Base-by-base conservation (phyloP, 2,113 vertebrate genomes). In the Syrrhaptes paradoxus region DNA sequence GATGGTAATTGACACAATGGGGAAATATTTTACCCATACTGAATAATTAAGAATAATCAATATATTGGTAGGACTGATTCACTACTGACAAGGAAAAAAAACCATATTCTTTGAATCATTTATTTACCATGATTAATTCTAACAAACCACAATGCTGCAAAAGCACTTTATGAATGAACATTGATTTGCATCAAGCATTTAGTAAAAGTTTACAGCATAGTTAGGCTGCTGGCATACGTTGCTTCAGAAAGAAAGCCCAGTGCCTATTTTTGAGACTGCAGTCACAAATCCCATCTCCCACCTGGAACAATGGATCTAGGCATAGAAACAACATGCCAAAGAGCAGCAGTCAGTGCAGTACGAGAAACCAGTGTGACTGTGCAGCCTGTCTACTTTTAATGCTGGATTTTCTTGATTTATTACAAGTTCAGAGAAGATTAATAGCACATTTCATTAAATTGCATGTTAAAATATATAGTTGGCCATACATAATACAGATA, bases 21-120 rank as follows among this genome's bases (percentile, higher is more conserved):
- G 46, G 28, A 90, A 90, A 82, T 68, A 13, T 90, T 92, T 85
- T 61, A 78, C 11, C 29, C 58, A 68, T 72, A 65, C 38, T 84
- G 70, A 89, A 81, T 91, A 89, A 78, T 87, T 81, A 78, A 84
- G 76, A 78, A 81, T 93, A 87, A 95, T 94, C 93, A 90, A 96
- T 95, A 77, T 68, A 88, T 95, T 91, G 90, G 87, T 85, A 96
- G 51, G 67, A 85, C 36, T 61, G 41, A 89, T 75, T 89, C 74
- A 70, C 66, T 75, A 77, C 57, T 92, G 76, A 75, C 67, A 85
- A 78, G 29, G 18, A 67, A 61, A 87, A 66, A 85, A 87, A 87
- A 36, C n/a, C 74, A 38, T 84, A 77, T 93, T 95, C 51, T 11
- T 85, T 25, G 2, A 76, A 85, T 90, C 31, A 52, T 49, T 89